These are phyloP conservation scores for Eueremaeus valkanovi DNA, from an alignment of 2,888 invertebrate species.

Conservation along the genomic window DNA sequence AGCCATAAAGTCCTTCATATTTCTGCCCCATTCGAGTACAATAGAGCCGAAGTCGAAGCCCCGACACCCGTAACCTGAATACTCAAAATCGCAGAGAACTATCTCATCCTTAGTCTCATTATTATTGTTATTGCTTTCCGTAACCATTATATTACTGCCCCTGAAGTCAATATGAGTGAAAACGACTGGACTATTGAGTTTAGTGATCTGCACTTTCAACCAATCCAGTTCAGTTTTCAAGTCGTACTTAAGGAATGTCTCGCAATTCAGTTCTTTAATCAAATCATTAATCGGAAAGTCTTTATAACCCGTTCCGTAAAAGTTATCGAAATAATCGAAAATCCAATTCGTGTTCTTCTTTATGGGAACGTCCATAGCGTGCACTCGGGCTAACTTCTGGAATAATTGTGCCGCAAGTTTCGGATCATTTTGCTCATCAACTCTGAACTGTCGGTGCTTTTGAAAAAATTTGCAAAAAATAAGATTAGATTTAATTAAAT, in stretches of 20 bases:
- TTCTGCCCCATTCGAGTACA: neutral
- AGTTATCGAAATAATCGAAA: neutral
- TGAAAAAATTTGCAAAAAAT: conserved; percentile 55
- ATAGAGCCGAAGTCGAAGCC: neutral
- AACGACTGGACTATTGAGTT: neutral
- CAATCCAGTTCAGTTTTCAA: conserved; percentile 18
- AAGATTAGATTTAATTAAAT: neutral
- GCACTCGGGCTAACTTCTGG: conserved; percentile 86
- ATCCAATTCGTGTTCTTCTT: conserved; percentile 60
- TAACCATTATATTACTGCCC: conserved; percentile 3
- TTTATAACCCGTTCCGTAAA: neutral
- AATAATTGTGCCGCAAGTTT: conserved; percentile 77
- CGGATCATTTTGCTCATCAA: conserved; percentile 73
- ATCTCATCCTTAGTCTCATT: neutral
- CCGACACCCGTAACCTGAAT: conserved; percentile 16
- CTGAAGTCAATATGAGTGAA: conserved; percentile 24
- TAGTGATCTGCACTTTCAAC: neutral
- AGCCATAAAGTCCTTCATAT: neutral
- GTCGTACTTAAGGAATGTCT: neutral
- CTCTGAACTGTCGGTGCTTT: conserved; percentile 63
- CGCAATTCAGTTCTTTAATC: conserved; percentile 11
- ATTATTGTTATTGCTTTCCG: neutral
- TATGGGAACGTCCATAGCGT: conserved; percentile 86
- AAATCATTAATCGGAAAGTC: neutral
- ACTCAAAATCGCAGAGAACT: conserved; percentile 24